Evolutionary conservation across 2,888 invertebrate genomes (phyloP).

Genomic region (Cataglyphis livida): DNA sequence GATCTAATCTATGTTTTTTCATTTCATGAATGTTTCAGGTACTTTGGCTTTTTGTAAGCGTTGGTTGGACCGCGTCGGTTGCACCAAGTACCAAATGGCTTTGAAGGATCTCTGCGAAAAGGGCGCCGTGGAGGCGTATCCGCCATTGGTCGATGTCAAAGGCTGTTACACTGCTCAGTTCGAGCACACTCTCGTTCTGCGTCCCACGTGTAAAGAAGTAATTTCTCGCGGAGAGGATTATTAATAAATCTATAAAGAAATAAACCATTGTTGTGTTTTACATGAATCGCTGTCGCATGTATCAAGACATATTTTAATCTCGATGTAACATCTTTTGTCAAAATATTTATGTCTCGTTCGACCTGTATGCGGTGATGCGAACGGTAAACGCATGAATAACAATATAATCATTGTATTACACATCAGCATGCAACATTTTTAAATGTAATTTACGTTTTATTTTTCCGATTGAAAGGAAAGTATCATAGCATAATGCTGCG

Average conservation of each 20-base stretch:
- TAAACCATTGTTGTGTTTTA: slow-evolving; percentile 35
- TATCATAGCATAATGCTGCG: background rate
- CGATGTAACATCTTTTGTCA: slow-evolving; percentile 56
- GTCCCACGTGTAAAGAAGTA: slow-evolving; percentile 99
- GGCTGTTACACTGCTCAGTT: slow-evolving; percentile 99
- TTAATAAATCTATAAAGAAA: slow-evolving; percentile 86
- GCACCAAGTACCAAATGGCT: slow-evolving; percentile 99
- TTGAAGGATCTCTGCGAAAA: slow-evolving; percentile 99
- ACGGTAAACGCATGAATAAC: background rate
- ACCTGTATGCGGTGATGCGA: background rate
- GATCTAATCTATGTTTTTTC: background rate
- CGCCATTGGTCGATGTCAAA: slow-evolving; percentile 98
- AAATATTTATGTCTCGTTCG: background rate
- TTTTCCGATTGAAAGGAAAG: background rate
- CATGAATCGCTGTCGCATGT: slow-evolving; percentile 32
- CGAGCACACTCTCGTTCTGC: slow-evolving; percentile 98
- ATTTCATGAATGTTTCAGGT: slow-evolving; percentile 70
- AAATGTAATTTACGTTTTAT: slow-evolving; percentile 5
- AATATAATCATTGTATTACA: slow-evolving; percentile 1
- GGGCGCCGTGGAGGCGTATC: slow-evolving; percentile 98
- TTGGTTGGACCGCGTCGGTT: slow-evolving; percentile 99
- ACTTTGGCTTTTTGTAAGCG: slow-evolving; percentile 99
- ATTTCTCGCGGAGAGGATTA: slow-evolving; percentile 99
- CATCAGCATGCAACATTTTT: slow-evolving; percentile 11
- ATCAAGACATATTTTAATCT: slow-evolving; percentile 49